Conservation (phyloP, 1,140 invertebrate genomes). For the Aphidius gifuensis region DNA sequence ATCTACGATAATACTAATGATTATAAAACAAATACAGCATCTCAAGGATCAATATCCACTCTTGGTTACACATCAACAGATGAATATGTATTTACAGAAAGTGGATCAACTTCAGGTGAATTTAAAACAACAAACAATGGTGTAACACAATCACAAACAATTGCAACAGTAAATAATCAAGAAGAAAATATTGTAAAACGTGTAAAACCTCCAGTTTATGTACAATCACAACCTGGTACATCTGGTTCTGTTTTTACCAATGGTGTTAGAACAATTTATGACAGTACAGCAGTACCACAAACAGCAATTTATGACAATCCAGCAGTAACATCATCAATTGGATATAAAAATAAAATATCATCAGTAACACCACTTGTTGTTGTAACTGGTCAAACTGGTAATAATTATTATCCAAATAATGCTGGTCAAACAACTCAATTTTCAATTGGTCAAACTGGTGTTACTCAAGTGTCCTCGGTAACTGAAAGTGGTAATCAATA, state of each 20-base stretch:
- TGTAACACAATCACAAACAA: conserved; percentile 23
- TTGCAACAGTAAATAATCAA: conserved; percentile 15
- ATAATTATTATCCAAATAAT: too few relatives aligned
- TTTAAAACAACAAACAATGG: conserved; percentile 16
- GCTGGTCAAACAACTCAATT: too few relatives aligned
- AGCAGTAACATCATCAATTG: not conserved
- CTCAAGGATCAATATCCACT: not conserved
- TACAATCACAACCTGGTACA: conserved; percentile 26
- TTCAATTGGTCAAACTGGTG: too few relatives aligned
- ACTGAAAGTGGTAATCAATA: conserved; percentile 3
- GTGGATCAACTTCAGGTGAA: conserved; percentile 13
- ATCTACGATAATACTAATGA: too few relatives aligned
- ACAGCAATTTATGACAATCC: not conserved
- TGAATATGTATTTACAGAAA: not conserved
- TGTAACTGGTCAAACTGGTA: conserved; percentile 4
- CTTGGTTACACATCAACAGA: not conserved
- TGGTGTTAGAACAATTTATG: conserved; percentile 30
- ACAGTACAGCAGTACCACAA: conserved; percentile 3
- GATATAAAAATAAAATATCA: too few relatives aligned
- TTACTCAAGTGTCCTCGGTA: too few relatives aligned
- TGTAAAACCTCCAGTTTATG: conserved; percentile 28
- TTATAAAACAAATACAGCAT: too few relatives aligned
- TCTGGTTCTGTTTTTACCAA: conserved; percentile 33
- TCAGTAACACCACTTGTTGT: not conserved
- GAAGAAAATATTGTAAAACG: conserved; percentile 26